phyloP scores from a whole-genome alignment of 2,113 vertebrate genomes.

The Lepidothrix coronata region DNA sequence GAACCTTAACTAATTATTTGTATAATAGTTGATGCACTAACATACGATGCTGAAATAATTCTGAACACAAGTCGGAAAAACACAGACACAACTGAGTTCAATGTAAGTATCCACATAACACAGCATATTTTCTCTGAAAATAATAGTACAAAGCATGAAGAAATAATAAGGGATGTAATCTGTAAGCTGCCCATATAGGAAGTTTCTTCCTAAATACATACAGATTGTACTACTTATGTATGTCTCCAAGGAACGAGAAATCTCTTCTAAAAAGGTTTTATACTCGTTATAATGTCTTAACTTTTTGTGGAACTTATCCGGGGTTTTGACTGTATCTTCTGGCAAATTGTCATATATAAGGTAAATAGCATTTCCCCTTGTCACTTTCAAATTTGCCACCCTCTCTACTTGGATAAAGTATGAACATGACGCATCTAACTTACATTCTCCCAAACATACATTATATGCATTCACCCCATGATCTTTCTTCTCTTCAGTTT shows the following conservation, averaged over 20 bases:
- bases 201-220: not conserved
- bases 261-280: not conserved
- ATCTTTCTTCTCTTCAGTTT: not conserved
- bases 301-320: not conserved
- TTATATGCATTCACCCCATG: not conserved
- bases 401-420: not conserved
- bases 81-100: not conserved
- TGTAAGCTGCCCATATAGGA: not conserved
- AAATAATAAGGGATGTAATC: not conserved
- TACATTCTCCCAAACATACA: not conserved
- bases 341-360: not conserved
- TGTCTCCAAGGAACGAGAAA: not conserved
- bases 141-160: not conserved
- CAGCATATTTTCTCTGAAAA: not conserved
- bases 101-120: not conserved
- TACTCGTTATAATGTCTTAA: not conserved
- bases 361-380: not conserved
- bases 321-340: not conserved
- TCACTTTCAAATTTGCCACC: not conserved
- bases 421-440: slow-evolving; percentile 26
- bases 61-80: not conserved
- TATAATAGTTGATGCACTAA: not conserved
- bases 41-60: not conserved
- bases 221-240: not conserved
- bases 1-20: not conserved